These are phyloP conservation scores for Eucriotettix oculatus DNA, from an alignment of 2,888 invertebrate species.

Conservation along the genomic window DNA sequence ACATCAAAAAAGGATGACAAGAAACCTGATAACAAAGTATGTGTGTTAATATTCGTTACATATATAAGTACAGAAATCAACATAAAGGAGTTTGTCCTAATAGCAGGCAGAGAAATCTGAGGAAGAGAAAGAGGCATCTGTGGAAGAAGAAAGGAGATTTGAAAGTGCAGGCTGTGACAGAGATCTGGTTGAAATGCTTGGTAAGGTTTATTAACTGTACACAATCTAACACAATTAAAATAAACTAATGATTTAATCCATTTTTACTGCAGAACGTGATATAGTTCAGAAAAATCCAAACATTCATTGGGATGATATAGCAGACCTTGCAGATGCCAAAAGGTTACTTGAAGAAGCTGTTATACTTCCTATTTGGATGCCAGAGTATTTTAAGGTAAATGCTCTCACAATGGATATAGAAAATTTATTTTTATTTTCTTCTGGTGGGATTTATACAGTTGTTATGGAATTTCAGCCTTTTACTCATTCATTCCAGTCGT, in stretches of 20 bases:
- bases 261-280: constrained; percentile 26
- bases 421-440: too few species aligned
- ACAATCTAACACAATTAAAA: not conserved
- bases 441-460: too few species aligned
- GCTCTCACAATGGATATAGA: too few species aligned
- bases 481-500: too few species aligned
- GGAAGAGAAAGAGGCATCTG: constrained; percentile 18
- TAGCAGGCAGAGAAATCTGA: constrained; percentile 20
- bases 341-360: constrained; percentile 70
- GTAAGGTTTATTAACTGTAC: constrained; percentile 24
- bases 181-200: constrained; percentile 82
- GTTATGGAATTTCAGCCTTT: too few species aligned
- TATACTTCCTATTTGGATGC: constrained; percentile 71
- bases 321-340: constrained; percentile 58
- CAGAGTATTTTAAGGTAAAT: constrained; percentile 63
- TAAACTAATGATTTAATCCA: not conserved
- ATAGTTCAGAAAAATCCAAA: constrained; percentile 67
- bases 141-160: constrained; percentile 67
- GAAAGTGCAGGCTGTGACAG: constrained; percentile 70
- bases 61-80: not conserved
- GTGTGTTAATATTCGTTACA: not conserved
- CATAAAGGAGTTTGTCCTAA: constrained; percentile 1
- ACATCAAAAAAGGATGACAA: constrained; percentile 15
- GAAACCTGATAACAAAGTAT: constrained; percentile 13
- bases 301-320: constrained; percentile 65